Percentiles rank a stretch among this genome's conserved stretches.
Conservation (phyloP, 2,888 invertebrate genomes). For the Machimus rusticus region DNA sequence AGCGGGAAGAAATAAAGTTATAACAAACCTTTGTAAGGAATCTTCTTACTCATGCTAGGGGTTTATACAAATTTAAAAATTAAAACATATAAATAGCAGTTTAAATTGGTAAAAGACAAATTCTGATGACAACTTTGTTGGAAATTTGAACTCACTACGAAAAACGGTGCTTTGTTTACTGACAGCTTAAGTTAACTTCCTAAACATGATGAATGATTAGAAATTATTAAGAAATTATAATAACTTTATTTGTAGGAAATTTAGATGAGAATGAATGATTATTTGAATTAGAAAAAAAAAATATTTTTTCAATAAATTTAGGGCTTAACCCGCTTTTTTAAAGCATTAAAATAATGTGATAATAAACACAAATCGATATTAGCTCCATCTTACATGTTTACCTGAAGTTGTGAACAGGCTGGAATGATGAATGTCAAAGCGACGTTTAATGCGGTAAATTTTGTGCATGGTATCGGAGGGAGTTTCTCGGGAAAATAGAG, state of each 20-base stretch:
- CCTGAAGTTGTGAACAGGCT: neutral
- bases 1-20: neutral
- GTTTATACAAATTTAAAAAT: neutral
- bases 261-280: neutral
- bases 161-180: neutral
- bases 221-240: neutral
- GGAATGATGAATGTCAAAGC: neutral
- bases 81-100: neutral
- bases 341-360: neutral
- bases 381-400: neutral
- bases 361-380: neutral
- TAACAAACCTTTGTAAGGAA: neutral
- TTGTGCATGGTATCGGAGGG: neutral
- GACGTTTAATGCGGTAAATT: neutral
- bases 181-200: neutral
- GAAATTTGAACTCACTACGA: neutral
- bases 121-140: neutral
- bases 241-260: neutral
- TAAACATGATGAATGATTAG: neutral
- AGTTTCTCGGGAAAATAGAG: neutral
- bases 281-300: neutral
- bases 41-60: neutral
- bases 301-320: neutral
- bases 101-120: neutral
- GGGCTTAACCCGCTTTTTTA: neutral